phyloP scores from a whole-genome alignment of 2,888 invertebrate genomes.

The Carpatolechia fugitivella region DNA sequence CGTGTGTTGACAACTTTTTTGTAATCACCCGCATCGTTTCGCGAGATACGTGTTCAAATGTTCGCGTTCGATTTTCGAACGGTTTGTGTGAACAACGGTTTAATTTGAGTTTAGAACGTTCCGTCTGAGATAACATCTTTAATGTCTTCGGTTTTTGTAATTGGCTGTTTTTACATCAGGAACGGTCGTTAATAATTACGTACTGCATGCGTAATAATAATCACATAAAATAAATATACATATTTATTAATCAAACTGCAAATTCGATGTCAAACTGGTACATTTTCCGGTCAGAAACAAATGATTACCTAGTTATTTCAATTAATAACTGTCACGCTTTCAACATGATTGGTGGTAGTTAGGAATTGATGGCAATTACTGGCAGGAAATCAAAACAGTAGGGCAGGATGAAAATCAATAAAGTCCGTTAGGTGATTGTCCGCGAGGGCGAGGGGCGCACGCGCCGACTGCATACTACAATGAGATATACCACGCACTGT shows the following conservation, averaged over 20 bases:
- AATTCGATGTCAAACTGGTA: no score
- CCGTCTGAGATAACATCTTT: constrained; percentile 5
- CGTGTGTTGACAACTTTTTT: constrained; percentile 72
- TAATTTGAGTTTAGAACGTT: background rate
- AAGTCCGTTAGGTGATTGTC: constrained; percentile 60
- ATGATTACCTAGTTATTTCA: background rate
- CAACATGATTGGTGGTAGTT: background rate
- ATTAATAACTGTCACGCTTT: constrained; percentile 1
- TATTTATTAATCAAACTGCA: background rate
- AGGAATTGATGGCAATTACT: constrained; percentile 12
- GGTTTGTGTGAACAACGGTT: constrained; percentile 13
- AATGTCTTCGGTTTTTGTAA: background rate
- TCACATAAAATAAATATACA: background rate
- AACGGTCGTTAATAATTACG: background rate
- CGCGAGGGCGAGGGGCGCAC: constrained; percentile 69
- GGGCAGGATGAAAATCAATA: constrained; percentile 62
- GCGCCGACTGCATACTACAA: constrained; percentile 38
- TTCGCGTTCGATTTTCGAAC: constrained; percentile 7
- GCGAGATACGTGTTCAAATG: constrained; percentile 22
- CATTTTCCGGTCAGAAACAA: background rate
- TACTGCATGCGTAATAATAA: background rate
- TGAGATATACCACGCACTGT: constrained; percentile 15
- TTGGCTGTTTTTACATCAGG: background rate
- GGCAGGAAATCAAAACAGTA: constrained; percentile 23
- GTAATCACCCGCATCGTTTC: constrained; percentile 61